Base-by-base conservation (phyloP, 2,797 vertebrate species). In the Xyrichtys novacula region DNA sequence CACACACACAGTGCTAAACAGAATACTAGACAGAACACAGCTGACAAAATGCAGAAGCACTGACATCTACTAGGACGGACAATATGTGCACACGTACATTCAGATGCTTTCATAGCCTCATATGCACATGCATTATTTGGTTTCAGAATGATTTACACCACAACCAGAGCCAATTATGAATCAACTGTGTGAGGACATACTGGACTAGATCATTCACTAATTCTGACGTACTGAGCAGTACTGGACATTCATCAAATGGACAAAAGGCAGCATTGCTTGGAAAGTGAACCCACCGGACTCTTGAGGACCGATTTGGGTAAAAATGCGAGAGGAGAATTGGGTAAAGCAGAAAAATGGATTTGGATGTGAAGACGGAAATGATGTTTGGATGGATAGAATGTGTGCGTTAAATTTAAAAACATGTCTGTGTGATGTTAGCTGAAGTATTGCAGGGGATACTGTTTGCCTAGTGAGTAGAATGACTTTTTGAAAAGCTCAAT, bases 31-130 rank as follows among this genome's bases (percentile, higher is more conserved):
- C 87, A 49, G 83, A 73, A 67, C 74, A 86, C 80, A 70, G 87
- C 84, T 86, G 81, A 94, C 90, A 92, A 82, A 90, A 92, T 93
- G 92, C 93, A 91, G 89, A 92, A 91, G 90, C 92, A 93, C 85
- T 49, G 56, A 89, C 78, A 73, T 78, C 84, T 89, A 87, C 78
- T 50, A 43, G 70, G 84, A 90, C 91, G 76, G 60, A 93, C 90
- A 80, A 84, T 79, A 75, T 91, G 85, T 93, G 91, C 92, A 92
- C 83, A 89, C 85, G 82, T 85, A 91, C 91, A 92, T 89, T 86
- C 91, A 90, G 82, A 90, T 90, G 90, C 88, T 78, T 88, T 88
- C 79, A 81, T 70, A 89, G 88, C 90, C 81, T 79, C 78, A 74
- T 86, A 90, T 79, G 91, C 92, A 90, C 93, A 94, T 94, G 94